Percentiles rank a stretch among this genome's conserved stretches.
Evolutionary conservation across 2,888 invertebrate species (phyloP).

Genomic region (Sisyra nigra): DNA sequence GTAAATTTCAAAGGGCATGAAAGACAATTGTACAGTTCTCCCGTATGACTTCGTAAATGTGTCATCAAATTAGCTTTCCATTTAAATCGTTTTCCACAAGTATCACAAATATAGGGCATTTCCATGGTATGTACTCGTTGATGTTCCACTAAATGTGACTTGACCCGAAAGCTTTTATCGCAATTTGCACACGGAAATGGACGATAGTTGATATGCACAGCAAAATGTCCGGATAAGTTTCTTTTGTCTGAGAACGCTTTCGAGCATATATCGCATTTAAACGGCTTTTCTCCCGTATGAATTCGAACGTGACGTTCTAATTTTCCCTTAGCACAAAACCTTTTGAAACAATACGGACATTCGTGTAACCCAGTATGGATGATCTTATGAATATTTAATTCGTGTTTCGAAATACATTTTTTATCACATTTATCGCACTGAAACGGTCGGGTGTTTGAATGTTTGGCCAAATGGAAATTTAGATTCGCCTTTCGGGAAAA

Average conservation of each 20-base stretch:
- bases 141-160: constrained; percentile 11
- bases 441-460: constrained; percentile 1
- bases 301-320: constrained; percentile 2
- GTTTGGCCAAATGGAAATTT: background rate
- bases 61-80: constrained; percentile 13
- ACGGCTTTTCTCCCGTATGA: constrained; percentile 1
- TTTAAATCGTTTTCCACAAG: constrained; percentile 13
- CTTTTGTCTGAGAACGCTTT: constrained; percentile 3
- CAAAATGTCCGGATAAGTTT: background rate
- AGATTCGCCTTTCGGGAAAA: background rate
- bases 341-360: background rate
- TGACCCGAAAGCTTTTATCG: background rate
- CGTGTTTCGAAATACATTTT: background rate
- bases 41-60: constrained; percentile 13
- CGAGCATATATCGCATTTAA: background rate
- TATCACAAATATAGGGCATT: constrained; percentile 10
- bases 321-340: background rate
- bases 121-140: constrained; percentile 10
- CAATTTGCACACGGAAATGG: background rate
- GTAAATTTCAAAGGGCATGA: background rate
- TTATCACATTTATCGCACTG: constrained; percentile 1
- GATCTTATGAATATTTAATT: background rate
- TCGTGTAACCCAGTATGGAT: background rate
- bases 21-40: constrained; percentile 6
- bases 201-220: background rate